Evolutionary conservation across 2,888 invertebrate genomes (phyloP), one percentile per base, ranked within the genome.

Genomic region (Stenodera caucasica): DNA sequence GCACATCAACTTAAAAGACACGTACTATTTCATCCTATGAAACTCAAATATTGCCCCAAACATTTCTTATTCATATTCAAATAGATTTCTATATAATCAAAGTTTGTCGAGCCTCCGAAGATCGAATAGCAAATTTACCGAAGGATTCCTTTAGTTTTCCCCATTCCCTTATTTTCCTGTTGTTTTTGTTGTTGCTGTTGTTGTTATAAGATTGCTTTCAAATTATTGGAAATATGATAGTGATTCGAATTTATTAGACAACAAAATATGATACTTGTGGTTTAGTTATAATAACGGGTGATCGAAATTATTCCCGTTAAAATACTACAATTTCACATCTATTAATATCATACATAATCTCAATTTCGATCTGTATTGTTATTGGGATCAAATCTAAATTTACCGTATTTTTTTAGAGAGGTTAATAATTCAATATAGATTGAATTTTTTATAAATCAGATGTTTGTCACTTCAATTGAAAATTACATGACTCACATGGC

Each of bases 1-100:
- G 57, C 51, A 50, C 57, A 49, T 50, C 49, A 35, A 8, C 23
- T 40, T 23, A 50, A 35, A 35, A 50, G 51, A 32, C 51, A 51
- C 57, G 57, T 52, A 40, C 37, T 40, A 40, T 18, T 40, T 40
- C 37, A n/a, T 40, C 8, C 18, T 18, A 32, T 12, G 45, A 37
- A 45, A 57, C 51, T 23, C 58, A 58, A 35, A 55, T 53, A 49
- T 58, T 58, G 53, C 40, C 49, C 58, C n/a, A n/a, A 53, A 49
- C 30, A 33, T 18, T 50, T 32, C 15, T 37, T 23, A 53, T 58
- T 52, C 35, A 54, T 54, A 57, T 57, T 45, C 45, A 53, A 52
- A 57, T 57, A 53, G 29, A 57, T 45, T 52, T 53, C 57, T 53
- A 8, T 40, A n/a, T n/a, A n/a, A 57, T 45, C 53, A 45, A 52